Evolutionary conservation across 1,140 invertebrate species (phyloP), one percentile per base, ranked within the genome.

Genomic region (Dreissena rostriformis): DNA sequence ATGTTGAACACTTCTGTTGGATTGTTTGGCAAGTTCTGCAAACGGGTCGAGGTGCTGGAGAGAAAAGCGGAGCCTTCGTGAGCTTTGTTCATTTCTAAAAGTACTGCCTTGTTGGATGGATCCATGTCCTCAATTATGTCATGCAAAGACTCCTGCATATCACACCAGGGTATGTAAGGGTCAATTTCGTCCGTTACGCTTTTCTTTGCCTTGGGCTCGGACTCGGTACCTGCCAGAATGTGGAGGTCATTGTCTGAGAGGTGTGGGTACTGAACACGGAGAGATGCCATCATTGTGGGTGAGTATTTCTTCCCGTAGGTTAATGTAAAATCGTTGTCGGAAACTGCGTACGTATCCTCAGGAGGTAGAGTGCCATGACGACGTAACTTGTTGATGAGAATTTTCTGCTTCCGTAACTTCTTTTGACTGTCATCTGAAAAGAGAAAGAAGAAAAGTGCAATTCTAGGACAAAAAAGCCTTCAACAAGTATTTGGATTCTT

Each of bases 361-460:
- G 87, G 86, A 19, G 89, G 86, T 22, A 89, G 26, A 22, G 88
- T 86, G 1, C 91, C 91, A 78, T 90, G 87, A 29, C 91, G 87
- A 14, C 90, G 87, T 55, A 96, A 95, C 76, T 97, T 95, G 91
- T 99, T 99, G 88, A 97, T 96, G 90, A 98, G 96, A 77, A 99
- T 98, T 93, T 99, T 98, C 75, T 96, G 95, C 78, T 97, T 95
- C 89, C 99, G 98, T 39, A 97, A 94, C 14, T 96, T 95, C 91
- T 98, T 98, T 87, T 99, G 98, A 88, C 98, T 96, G 61, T 92
- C 91, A 80, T 61, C 57, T 61, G 57, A 11, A 61, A 61, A 4
- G 22, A 61, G 22, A n/a, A 61, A 61, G 6, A 2, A 12, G 4
- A 61, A 61, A 61, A 61, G 17, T 61, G 11, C 22, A 2, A 39